phyloP scores from a whole-genome alignment of 23 tunicate genomes.

The Halocynthia roretzi region DNA sequence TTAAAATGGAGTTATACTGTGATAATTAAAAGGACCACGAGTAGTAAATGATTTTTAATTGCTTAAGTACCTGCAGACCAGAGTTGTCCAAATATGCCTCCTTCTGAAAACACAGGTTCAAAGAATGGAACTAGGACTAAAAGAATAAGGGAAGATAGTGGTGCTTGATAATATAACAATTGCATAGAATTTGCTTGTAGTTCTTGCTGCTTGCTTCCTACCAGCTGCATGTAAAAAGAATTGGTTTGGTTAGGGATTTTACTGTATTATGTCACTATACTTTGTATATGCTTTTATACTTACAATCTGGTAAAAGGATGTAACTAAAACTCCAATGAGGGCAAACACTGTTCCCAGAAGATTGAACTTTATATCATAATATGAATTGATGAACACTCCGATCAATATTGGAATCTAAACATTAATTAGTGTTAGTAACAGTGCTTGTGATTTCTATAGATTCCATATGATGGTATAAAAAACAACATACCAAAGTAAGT shows the following conservation, averaged over 20 bases:
- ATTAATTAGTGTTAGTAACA: not conserved
- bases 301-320: conserved; percentile 89
- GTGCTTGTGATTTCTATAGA: too few species aligned
- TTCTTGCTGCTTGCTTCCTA: conserved; percentile 85
- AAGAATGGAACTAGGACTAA: conserved; percentile 65
- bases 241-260: not conserved
- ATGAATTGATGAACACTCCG: conserved; percentile 85
- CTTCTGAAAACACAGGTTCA: conserved; percentile 66
- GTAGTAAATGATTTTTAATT: too few species aligned
- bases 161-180: conserved; percentile 85
- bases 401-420: conserved; percentile 70
- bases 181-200: conserved; percentile 94
- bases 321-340: conserved; percentile 66
- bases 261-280: too few species aligned
- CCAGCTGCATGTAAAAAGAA: conserved; percentile 45
- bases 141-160: conserved; percentile 69
- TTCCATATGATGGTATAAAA: too few species aligned
- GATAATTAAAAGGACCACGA: too few species aligned
- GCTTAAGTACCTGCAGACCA: conserved; percentile 35
- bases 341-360: conserved; percentile 79
- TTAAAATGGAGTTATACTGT: not conserved
- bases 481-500: conserved; percentile 69
- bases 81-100: conserved; percentile 62
- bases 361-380: conserved; percentile 91
- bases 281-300: conserved; percentile 15